Base-by-base conservation (phyloP, 2,113 vertebrate species). In the Semnornis frantzii region DNA sequence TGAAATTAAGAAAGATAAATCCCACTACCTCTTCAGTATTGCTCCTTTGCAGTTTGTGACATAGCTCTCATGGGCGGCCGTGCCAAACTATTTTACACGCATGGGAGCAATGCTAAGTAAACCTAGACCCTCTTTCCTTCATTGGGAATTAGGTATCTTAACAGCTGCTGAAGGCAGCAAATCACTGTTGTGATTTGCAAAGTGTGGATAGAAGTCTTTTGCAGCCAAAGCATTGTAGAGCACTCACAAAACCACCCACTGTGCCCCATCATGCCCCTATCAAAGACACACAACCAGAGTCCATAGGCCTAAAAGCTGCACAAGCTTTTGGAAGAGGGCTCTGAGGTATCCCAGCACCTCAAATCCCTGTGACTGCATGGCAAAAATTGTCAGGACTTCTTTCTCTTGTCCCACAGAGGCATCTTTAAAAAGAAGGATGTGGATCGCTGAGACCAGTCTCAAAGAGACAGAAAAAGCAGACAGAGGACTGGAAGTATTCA, bases 1-100 rank as follows among this genome's bases (percentile, higher is more conserved):
- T 75, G 48, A 91, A 76, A 44, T 70, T 76, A 83, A 90, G 69
- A 80, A 74, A 94, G 52, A n/a, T 63, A 90, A 85, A 77, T 64
- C 23, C 21, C 10, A 52, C 28, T 18, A 77, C 10, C 33, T 69
- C 69, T 81, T 81, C 62, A 71, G 62, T 37, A 48, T 30, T 64
- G 80, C 54, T 7, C n/a, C 44, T 69, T 82, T 83, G 62, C 20
- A 73, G 58, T 12, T 54, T 78, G 60, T 48, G 48, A 59, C 17
- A 14, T 25, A 80, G 52, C 18, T 78, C 33, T 72, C 55, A 39
- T 1, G 7, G 52, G 33, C 1, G 0, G 63, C 46, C 68, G 39
- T 30, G 18, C 28, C 82, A 68, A 82, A 50, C 31, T 66, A 7
- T 54, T 92, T 57, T 86, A 57, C 31, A 90, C 50, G 54, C 44